Evolutionary conservation across 2,797 vertebrate genomes (phyloP).

Genomic region (Mormyrops attenuatus): DNA sequence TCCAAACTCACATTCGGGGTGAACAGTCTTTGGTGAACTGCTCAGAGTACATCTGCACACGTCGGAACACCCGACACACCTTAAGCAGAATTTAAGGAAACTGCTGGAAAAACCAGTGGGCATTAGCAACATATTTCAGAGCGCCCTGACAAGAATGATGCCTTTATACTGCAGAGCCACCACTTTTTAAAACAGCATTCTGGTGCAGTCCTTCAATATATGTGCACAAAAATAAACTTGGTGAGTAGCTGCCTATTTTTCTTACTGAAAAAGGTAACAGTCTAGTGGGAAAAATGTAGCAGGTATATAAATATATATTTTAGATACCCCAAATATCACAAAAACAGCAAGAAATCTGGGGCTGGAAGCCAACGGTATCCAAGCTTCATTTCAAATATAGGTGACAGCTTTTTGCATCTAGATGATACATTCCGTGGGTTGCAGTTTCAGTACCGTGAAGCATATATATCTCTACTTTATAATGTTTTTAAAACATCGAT

Average conservation of each 20-base stretch:
- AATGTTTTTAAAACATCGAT: not conserved
- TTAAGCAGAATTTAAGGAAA: not conserved
- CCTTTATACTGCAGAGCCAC: not conserved
- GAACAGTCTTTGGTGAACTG: not conserved
- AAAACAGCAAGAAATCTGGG: not conserved
- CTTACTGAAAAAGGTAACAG: not conserved
- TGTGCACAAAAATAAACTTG: constrained; percentile 3
- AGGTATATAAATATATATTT: not conserved
- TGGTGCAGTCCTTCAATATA: not conserved
- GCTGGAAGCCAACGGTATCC: not conserved
- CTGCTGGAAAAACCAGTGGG: not conserved
- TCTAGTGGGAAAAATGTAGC: not conserved
- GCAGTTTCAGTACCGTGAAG: not conserved
- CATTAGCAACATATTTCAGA: not conserved
- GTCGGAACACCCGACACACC: not conserved
- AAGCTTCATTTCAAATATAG: not conserved
- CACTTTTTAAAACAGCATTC: not conserved
- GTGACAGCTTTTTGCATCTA: not conserved
- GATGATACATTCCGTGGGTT: not conserved
- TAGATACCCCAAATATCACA: not conserved
- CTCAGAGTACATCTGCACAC: not conserved
- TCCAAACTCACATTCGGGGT: not conserved
- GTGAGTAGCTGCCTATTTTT: not conserved
- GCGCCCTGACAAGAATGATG: not conserved
- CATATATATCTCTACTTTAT: not conserved